phyloP scores from a whole-genome alignment of 2,113 vertebrate species.

The Marmota monax region DNA sequence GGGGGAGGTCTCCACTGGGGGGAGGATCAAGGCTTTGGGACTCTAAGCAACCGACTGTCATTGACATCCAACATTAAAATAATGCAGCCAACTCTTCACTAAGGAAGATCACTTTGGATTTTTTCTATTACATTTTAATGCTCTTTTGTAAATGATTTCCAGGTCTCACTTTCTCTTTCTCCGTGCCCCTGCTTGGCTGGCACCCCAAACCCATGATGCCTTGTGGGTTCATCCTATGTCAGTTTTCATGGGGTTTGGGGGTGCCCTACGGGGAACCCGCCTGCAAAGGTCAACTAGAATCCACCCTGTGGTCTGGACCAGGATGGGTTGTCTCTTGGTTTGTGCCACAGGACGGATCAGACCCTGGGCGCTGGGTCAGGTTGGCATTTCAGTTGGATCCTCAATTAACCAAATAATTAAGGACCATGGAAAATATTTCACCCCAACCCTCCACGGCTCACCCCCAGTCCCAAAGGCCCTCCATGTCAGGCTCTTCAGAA shows the following conservation, averaged over 20 bases:
- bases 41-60: neutral
- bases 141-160: slow-evolving; percentile 4
- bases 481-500: neutral
- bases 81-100: neutral
- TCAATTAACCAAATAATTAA: neutral
- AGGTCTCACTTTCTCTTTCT: neutral
- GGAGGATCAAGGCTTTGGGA: neutral
- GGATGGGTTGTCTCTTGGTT: neutral
- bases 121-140: neutral
- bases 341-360: neutral
- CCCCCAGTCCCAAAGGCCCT: neutral
- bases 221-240: neutral
- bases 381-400: neutral
- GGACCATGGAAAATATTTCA: neutral
- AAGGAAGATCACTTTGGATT: neutral
- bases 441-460: neutral
- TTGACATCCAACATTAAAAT: neutral
- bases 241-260: too few species aligned
- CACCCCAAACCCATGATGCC: neutral
- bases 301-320: neutral
- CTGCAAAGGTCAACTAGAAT: neutral
- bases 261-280: neutral
- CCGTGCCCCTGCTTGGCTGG: neutral
- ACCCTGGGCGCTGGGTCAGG: neutral
- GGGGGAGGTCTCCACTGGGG: neutral